Conservation (phyloP, 2,113 vertebrate genomes). For the Glareola pratincola region DNA sequence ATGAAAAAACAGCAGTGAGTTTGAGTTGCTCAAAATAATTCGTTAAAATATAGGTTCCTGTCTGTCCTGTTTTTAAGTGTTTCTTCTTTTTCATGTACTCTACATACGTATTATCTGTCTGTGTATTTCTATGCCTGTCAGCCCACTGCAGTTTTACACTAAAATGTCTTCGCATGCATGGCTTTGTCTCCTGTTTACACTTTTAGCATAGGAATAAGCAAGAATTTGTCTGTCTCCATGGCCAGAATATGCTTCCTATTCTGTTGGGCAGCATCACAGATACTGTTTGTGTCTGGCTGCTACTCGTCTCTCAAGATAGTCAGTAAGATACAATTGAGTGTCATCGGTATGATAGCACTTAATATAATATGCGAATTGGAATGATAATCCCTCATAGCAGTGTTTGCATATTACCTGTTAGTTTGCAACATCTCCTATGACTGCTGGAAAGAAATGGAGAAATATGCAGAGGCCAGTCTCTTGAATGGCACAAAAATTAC, state of each 20-base stretch:
- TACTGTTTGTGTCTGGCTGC: neutral
- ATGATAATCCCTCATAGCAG: slow-evolving; percentile 13
- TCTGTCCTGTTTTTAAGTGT: neutral
- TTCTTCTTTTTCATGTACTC: neutral
- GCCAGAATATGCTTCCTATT: neutral
- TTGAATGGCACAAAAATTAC: neutral
- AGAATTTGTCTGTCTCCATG: neutral
- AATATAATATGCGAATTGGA: neutral
- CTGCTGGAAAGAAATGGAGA: slow-evolving; percentile 15
- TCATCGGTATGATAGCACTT: neutral
- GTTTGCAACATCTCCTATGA: neutral
- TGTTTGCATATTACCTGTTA: slow-evolving; percentile 51
- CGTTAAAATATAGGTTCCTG: neutral
- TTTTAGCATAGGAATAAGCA: neutral
- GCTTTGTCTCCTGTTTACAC: neutral
- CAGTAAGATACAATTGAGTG: neutral
- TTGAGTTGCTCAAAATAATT: neutral
- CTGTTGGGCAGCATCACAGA: neutral
- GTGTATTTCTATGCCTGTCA: neutral
- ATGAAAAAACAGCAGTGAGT: neutral
- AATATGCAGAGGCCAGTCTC: neutral
- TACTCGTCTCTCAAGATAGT: neutral
- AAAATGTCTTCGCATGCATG: neutral
- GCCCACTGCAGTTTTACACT: neutral
- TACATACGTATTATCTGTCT: neutral